A percentile compares a stretch with the other conserved stretches of the same genome.
Conservation (phyloP, 2,888 invertebrate species). For the Nowickia ferox region DNA sequence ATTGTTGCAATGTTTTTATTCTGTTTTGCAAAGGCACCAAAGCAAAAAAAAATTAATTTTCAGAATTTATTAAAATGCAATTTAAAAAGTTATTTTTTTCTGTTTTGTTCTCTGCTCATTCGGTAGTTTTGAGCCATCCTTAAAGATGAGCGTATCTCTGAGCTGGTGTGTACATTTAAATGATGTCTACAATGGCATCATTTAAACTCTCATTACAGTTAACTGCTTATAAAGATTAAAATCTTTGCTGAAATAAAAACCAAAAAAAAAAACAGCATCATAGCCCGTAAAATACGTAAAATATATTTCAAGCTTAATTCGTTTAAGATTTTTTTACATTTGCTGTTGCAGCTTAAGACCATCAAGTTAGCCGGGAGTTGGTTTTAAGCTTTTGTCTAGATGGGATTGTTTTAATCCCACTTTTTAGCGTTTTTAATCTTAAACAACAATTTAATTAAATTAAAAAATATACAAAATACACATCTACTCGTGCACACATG, state of each 20-base stretch:
- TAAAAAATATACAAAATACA: slow-evolving; percentile 47
- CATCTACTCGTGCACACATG: not conserved
- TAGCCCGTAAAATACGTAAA: slow-evolving; percentile 6
- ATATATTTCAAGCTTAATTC: slow-evolving; percentile 55
- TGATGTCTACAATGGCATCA: slow-evolving; percentile 69
- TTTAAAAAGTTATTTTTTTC: slow-evolving; percentile 22
- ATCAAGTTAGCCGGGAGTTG: slow-evolving; percentile 23
- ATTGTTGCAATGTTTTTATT: slow-evolving; percentile 64
- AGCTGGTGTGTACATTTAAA: slow-evolving; percentile 33
- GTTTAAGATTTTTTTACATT: slow-evolving; percentile 6
- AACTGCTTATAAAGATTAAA: slow-evolving; percentile 72
- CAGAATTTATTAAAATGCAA: slow-evolving; percentile 63
- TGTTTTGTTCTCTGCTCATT: not conserved
- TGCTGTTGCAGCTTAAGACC: slow-evolving; percentile 30
- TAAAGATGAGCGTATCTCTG: slow-evolving; percentile 20
- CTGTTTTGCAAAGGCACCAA: slow-evolving; percentile 6
- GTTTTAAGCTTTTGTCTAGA: slow-evolving; percentile 1
- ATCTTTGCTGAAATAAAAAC: slow-evolving; percentile 63
- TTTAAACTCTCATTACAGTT: slow-evolving; percentile 75
- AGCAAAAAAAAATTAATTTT: slow-evolving; percentile 43
- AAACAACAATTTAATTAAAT: slow-evolving; percentile 71
- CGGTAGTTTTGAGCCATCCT: slow-evolving; percentile 29
- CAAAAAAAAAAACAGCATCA: slow-evolving; percentile 1
- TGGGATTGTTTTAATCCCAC: slow-evolving; percentile 45
- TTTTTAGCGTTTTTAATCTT: slow-evolving; percentile 66